A percentile compares a stretch with the other conserved stretches of the same genome.
These are phyloP conservation scores for Papilio glaucus DNA, from an alignment of 1,140 invertebrate species.

Conservation along the genomic window DNA sequence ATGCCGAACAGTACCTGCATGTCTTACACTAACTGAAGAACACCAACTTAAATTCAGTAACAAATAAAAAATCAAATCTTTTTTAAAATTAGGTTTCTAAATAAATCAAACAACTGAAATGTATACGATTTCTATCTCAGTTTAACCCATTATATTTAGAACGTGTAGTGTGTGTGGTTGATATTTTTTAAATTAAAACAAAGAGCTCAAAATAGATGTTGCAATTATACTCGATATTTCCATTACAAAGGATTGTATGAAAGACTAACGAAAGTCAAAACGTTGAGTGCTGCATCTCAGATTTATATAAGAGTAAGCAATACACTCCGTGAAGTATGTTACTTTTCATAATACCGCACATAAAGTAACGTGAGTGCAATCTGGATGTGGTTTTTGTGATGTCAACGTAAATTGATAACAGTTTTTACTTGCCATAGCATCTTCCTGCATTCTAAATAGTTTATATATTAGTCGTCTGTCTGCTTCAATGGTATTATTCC, in stretches of 20 bases:
- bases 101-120: too few species aligned
- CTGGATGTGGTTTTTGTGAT: background rate
- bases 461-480: background rate
- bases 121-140: too few species aligned
- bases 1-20: too few species aligned
- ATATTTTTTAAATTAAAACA: background rate
- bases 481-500: too few species aligned
- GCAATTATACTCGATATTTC: conserved; percentile 42
- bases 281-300: background rate
- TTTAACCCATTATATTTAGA: too few species aligned
- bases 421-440: background rate
- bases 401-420: background rate
- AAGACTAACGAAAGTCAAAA: background rate
- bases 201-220: background rate
- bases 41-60: too few species aligned
- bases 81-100: too few species aligned
- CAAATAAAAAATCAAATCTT: too few species aligned
- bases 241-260: conserved; percentile 35
- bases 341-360: background rate
- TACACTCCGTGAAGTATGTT: background rate
- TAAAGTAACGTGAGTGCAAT: conserved; percentile 1
- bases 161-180: too few species aligned
- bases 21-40: too few species aligned
- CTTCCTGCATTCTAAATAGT: background rate
- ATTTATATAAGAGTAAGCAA: conserved; percentile 30